Percentiles rank a stretch among this genome's conserved stretches.
Conservation (phyloP, 1,140 invertebrate species). For the Diorhabda carinulata region DNA sequence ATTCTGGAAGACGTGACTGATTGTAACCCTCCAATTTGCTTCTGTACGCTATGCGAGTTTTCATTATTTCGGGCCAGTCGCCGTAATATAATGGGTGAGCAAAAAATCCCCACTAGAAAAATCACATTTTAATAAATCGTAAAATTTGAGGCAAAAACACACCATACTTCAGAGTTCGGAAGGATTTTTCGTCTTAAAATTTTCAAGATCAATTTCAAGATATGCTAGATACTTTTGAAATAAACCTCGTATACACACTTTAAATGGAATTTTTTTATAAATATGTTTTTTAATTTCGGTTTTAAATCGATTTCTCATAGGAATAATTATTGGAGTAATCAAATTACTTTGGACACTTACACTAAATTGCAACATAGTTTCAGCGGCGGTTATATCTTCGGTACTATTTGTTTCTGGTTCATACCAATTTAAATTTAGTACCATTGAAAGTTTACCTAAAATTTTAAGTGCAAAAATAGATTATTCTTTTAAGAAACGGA, state of each 20-base stretch:
- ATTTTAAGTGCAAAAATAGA: not conserved
- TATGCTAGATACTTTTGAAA: no score
- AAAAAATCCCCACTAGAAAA: conserved; percentile 58
- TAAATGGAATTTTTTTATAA: no score
- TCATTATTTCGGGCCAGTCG: conserved; percentile 58
- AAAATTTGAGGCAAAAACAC: no score
- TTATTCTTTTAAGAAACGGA: no score
- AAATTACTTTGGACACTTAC: conserved; percentile 14
- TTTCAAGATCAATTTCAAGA: no score
- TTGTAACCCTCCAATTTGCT: conserved; percentile 50
- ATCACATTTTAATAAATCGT: not conserved
- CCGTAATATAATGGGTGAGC: conserved; percentile 59
- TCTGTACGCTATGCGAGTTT: conserved; percentile 51
- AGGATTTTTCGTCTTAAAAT: no score
- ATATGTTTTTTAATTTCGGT: no score
- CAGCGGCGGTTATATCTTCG: conserved; percentile 50
- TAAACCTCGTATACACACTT: conserved; percentile 4
- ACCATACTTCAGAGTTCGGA: not conserved
- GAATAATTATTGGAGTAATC: no score
- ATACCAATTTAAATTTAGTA: conserved; percentile 48
- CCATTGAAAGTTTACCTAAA: conserved; percentile 51
- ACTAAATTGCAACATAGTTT: conserved; percentile 45
- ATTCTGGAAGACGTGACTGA: conserved; percentile 58
- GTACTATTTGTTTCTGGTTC: conserved; percentile 46
- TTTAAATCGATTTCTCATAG: no score